Conservation (phyloP, 2,113 vertebrate species). For the Prunella fulvescens region DNA sequence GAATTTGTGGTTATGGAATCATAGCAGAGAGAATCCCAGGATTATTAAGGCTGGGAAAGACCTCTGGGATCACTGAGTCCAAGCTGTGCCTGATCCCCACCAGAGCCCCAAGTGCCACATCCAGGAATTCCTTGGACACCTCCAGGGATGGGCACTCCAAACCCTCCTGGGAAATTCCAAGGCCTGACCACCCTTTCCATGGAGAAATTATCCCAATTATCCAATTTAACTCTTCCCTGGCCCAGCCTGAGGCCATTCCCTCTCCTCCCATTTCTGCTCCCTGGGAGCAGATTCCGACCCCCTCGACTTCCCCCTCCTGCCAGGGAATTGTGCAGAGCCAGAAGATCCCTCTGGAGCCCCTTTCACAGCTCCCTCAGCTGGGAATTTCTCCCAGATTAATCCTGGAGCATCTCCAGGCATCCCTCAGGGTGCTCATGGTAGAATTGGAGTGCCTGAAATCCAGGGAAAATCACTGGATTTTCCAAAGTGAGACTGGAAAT, state of each 20-base stretch:
- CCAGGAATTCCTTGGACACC: background rate
- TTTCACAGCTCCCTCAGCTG: background rate
- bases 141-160: background rate
- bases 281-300: fast-evolving
- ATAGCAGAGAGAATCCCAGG: background rate
- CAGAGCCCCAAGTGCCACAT: fast-evolving
- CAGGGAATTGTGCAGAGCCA: background rate
- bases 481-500: background rate
- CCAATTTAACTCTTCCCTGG: background rate
- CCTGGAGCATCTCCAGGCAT: background rate
- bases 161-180: background rate
- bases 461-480: background rate
- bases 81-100: fast-evolving
- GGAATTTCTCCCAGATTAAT: background rate
- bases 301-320: background rate
- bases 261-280: background rate
- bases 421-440: background rate
- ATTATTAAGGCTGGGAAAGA: background rate
- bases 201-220: background rate
- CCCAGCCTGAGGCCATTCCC: fast-evolving
- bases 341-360: background rate
- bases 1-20: background rate
- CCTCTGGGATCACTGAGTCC: fast-evolving
- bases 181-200: background rate
- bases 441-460: background rate